Evolutionary conservation across 2,888 invertebrate genomes (phyloP).

Genomic region (Cremastinae sp.): DNA sequence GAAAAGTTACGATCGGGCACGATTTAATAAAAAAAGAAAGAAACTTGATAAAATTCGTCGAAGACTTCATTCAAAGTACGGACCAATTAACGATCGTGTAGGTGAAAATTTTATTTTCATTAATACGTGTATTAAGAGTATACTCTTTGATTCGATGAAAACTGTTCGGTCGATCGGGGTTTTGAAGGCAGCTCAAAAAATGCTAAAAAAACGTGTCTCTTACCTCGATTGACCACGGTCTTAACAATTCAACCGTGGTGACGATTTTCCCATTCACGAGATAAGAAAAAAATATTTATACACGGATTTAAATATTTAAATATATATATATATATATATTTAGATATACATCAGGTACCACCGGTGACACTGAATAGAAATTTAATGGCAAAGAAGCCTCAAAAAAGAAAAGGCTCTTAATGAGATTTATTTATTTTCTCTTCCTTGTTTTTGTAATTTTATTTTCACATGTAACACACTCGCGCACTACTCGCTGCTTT

Average conservation of each 20-base stretch:
- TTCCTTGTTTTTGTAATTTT: conserved; percentile 15
- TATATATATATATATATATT: conserved; percentile 26
- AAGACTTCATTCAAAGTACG: too few relatives aligned
- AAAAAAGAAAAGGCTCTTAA: conserved; percentile 31
- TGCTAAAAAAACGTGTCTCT: conserved; percentile 38
- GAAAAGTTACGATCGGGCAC: too few relatives aligned
- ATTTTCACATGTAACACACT: conserved; percentile 37
- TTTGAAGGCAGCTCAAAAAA: not conserved
- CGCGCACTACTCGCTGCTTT: conserved; percentile 57
- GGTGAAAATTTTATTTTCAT: conserved; percentile 45
- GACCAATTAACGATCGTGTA: conserved; percentile 32
- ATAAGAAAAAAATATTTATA: conserved; percentile 36
- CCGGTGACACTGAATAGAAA: conserved; percentile 59
- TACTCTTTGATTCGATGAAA: conserved; percentile 28
- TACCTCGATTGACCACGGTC: conserved; percentile 56
- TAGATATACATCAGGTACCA: conserved; percentile 55
- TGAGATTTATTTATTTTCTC: conserved; percentile 8
- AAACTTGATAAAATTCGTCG: too few relatives aligned
- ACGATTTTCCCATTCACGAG: conserved; percentile 40
- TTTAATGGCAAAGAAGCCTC: conserved; percentile 39
- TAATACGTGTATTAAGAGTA: conserved; percentile 1
- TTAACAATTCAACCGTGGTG: conserved; percentile 49
- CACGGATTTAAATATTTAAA: conserved; percentile 13
- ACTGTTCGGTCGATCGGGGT: conserved; percentile 48
- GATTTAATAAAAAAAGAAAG: too few relatives aligned